phyloP scores from a whole-genome alignment of 2,797 vertebrate species.

The Rousettus madagascariensis region DNA sequence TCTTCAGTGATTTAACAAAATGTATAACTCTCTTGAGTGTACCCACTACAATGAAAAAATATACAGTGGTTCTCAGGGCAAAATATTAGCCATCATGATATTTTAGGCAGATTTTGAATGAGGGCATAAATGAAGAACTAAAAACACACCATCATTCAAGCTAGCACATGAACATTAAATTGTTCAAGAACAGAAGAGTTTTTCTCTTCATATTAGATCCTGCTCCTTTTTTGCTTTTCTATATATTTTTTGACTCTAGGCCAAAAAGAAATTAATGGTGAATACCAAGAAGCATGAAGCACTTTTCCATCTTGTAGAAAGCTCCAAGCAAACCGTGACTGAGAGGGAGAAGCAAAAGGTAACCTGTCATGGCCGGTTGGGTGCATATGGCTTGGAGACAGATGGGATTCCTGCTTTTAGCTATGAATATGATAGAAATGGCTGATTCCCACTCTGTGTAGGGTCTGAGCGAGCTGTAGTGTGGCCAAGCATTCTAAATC shows the following conservation, averaged over 20 bases:
- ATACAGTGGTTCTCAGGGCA: not conserved
- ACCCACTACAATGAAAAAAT: not conserved
- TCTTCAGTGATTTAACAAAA: not conserved
- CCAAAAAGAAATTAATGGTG: conserved; percentile 90
- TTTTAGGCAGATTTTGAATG: conserved; percentile 21
- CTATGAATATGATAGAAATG: not conserved
- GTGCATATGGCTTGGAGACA: rapidly evolving
- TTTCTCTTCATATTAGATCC: conserved; percentile 6
- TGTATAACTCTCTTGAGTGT: not conserved
- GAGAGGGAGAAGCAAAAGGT: conserved; percentile 93
- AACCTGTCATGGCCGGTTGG: not conserved
- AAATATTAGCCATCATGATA: not conserved
- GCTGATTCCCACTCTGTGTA: too few species aligned
- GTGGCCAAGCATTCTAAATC: not conserved
- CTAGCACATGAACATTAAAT: not conserved
- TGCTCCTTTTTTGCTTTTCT: not conserved
- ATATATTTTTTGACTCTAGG: conserved; percentile 80
- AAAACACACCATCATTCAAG: not conserved
- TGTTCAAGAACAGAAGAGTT: conserved; percentile 32
- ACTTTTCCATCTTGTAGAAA: conserved; percentile 91
- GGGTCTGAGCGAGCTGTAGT: not conserved
- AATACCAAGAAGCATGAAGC: conserved; percentile 90
- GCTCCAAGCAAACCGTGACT: conserved; percentile 86
- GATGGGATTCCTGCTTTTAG: not conserved
- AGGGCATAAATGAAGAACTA: conserved; percentile 15